phyloP scores from a whole-genome alignment of 2,797 vertebrate species.

The Threskiornis aethiopicus region DNA sequence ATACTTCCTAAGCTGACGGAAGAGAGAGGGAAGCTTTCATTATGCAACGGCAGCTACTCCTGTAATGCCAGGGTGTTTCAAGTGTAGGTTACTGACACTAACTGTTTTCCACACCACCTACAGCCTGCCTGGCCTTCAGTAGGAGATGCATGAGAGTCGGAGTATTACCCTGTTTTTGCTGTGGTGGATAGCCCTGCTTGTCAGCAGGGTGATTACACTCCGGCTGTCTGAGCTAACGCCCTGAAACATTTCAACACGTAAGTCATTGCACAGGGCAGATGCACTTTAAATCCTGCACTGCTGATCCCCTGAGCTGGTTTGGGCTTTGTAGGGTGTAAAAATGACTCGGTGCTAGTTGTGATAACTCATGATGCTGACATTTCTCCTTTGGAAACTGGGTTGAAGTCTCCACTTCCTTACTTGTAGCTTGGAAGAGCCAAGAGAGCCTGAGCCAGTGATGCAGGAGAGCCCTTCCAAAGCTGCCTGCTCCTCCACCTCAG shows the following conservation, averaged over 20 bases:
- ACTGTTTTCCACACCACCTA: not conserved
- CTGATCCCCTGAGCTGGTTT: not conserved
- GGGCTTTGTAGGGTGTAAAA: not conserved
- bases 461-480: not conserved
- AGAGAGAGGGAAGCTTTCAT: not conserved
- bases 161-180: not conserved
- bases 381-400: not conserved
- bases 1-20: not conserved
- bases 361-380: accelerated
- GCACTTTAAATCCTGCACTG: not conserved
- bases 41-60: not conserved
- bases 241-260: not conserved
- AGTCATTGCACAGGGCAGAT: not conserved
- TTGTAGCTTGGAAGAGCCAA: not conserved
- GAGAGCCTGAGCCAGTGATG: not conserved
- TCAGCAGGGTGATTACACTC: not conserved
- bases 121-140: not conserved
- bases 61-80: not conserved
- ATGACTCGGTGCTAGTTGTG: accelerated
- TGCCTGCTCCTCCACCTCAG: accelerated
- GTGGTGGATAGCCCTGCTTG: not conserved
- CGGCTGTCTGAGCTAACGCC: not conserved
- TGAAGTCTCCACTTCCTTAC: not conserved
- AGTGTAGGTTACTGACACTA: not conserved
- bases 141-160: accelerated